Evolutionary conservation across 92 coral and sea anemone species (phyloP).

Genomic region (Palythoa caribaeorum): DNA sequence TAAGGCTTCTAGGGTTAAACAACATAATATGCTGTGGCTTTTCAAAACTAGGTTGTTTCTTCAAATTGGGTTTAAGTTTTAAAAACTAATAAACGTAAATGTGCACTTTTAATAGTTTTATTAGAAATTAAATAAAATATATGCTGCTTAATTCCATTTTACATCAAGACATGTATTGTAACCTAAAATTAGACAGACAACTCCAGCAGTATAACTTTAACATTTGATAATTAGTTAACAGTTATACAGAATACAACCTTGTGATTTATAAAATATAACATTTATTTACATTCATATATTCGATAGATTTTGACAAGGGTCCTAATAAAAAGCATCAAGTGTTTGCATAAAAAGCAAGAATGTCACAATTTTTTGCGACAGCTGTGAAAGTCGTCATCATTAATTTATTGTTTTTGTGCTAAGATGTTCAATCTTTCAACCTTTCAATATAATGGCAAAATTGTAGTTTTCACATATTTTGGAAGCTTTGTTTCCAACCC

Average conservation of each 20-base stretch:
- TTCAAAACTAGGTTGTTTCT: too few species aligned
- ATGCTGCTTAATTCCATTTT: slow-evolving; percentile 6
- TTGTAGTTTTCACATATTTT: too few species aligned
- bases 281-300: background rate
- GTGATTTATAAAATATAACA: background rate
- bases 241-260: background rate
- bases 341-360: background rate
- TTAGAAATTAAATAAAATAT: background rate
- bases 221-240: background rate
- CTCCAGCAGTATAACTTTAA: background rate
- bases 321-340: background rate
- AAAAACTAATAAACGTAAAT: background rate
- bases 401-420: background rate
- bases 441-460: too few species aligned
- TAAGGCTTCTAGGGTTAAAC: too few species aligned
- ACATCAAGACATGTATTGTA: background rate
- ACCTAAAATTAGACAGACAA: background rate
- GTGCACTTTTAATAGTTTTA: background rate
- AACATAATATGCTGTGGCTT: too few species aligned
- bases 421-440: too few species aligned
- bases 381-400: background rate
- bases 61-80: too few species aligned
- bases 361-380: background rate
- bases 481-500: too few species aligned
- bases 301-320: background rate